Conservation (phyloP, 2,888 invertebrate genomes). For the Netelia melanura region DNA sequence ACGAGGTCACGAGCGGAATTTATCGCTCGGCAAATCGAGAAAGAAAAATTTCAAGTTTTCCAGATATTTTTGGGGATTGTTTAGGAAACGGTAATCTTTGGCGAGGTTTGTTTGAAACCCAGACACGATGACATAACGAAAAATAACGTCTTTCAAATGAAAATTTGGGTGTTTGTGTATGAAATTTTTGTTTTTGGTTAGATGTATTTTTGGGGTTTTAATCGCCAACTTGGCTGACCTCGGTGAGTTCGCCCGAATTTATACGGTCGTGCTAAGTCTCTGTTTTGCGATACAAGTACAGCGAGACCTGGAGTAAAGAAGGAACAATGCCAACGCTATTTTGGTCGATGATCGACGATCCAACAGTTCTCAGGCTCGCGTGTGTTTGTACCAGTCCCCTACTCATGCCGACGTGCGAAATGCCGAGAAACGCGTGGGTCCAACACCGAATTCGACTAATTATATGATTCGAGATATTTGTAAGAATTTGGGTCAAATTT, state of each 20-base stretch:
- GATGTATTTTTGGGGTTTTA: conserved; percentile 2
- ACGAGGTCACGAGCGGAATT: conserved; percentile 36
- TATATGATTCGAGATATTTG: conserved; percentile 63
- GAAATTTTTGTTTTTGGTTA: not conserved
- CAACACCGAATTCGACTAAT: conserved; percentile 71
- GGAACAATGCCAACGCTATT: conserved; percentile 84
- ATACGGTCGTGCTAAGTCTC: not conserved
- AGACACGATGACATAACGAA: not conserved
- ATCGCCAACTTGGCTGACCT: conserved; percentile 33
- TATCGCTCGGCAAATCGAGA: conserved; percentile 23
- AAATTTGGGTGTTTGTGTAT: not conserved
- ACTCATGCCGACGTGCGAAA: conserved; percentile 70
- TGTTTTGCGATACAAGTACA: not conserved
- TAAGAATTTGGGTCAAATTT: not conserved
- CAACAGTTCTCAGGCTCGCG: conserved; percentile 49
- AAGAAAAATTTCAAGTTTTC: conserved; percentile 22
- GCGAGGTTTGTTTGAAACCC: conserved; percentile 1
- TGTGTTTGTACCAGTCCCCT: conserved; percentile 73
- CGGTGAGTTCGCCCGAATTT: conserved; percentile 10
- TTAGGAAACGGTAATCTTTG: not conserved
- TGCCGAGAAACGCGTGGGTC: conserved; percentile 27
- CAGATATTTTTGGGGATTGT: conserved; percentile 28
- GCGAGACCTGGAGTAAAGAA: conserved; percentile 76
- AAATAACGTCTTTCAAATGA: not conserved
- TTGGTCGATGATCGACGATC: conserved; percentile 80